phyloP scores from a whole-genome alignment of 2,113 vertebrate genomes.

The Atlantisia rogersi region DNA sequence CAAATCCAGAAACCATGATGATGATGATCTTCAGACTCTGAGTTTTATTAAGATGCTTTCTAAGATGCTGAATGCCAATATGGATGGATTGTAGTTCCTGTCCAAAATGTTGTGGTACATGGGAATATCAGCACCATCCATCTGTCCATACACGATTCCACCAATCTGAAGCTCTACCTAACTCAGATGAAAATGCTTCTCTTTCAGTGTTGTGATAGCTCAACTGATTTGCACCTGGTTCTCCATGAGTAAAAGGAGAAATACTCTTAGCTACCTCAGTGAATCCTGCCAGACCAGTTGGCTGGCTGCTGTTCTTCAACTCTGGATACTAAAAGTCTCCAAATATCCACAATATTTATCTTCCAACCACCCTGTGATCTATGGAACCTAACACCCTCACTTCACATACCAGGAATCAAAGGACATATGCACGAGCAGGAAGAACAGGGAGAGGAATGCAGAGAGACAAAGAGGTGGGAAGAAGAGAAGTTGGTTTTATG shows the following conservation, averaged over 20 bases:
- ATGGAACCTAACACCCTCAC: not conserved
- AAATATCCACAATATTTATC: not conserved
- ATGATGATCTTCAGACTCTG: not conserved
- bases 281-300: not conserved
- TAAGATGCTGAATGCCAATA: not conserved
- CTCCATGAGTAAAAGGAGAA: not conserved
- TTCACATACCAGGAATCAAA: not conserved
- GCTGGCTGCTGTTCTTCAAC: not conserved
- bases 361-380: not conserved
- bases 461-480: not conserved
- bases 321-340: not conserved
- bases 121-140: not conserved
- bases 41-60: not conserved
- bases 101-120: not conserved
- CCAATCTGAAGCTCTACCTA: not conserved
- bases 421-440: accelerated
- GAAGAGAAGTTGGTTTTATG: not conserved
- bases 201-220: not conserved
- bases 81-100: not conserved
- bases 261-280: no score
- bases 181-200: not conserved
- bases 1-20: not conserved
- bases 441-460: not conserved
- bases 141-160: not conserved
- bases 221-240: not conserved